Base-by-base conservation (phyloP, 2,113 vertebrate genomes). In the Lycaon pictus region DNA sequence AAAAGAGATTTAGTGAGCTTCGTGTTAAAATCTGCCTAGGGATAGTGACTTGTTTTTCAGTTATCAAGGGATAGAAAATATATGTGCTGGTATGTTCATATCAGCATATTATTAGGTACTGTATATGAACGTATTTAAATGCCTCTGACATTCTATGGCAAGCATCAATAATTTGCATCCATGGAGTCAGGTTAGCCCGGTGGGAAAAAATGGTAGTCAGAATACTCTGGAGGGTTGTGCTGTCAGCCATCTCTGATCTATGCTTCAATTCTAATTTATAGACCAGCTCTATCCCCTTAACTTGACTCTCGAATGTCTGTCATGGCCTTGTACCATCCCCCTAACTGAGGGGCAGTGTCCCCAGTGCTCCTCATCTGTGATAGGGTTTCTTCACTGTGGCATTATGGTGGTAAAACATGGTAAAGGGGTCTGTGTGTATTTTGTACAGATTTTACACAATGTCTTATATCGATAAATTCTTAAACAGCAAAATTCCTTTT, bases 1-100 rank as follows among this genome's bases (percentile, higher is more conserved):
- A 92, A 91, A 90, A 67, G 89, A 80, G 51, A 11, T 51, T 90
- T 58, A 86, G 58, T 72, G 20, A 92, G 7, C 17, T 98, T 89
- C 88, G 17, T 86, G 53, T 93, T 65, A 92, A 95, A 71, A 22
- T 92, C 63, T 89, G 12, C 29, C 3, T 79, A 60, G 43, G 51
- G 71, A 87, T 2, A n/a, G 4, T 60, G 63, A 79, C 29, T 89
- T 93, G 7, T 90, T 89, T 87, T 94, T 93, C 43, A 62, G 3
- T 67, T 43, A 22, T 91, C 16, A 62, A 83, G 16, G 85, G 55
- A 3, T 76, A 93, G 63, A 84, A 58, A 65, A 86, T 43, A 22
- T 16, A 20, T 82, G 60, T 90, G 56, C 60, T 79, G 22, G 11
- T 93, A 43, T 93, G 74, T 92, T 58, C 13, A 22, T 58, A 77